phyloP scores from a whole-genome alignment of 2,113 vertebrate species.

The Nycticorax nycticorax region DNA sequence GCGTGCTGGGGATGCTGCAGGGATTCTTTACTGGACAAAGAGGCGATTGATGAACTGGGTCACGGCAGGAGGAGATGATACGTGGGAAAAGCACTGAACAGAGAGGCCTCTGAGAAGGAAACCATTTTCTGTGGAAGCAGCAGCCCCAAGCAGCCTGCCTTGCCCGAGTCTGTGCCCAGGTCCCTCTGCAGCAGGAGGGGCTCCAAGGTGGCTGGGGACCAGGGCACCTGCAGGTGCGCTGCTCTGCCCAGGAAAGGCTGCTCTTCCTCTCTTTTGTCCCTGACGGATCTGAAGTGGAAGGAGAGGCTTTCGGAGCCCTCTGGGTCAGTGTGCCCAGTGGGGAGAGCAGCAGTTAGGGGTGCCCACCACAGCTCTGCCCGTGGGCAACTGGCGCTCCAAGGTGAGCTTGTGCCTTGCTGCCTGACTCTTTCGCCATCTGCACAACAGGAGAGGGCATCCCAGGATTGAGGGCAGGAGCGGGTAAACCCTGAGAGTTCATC shows the following conservation, averaged over 20 bases:
- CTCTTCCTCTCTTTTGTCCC: neutral
- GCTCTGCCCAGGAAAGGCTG: neutral
- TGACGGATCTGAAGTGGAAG: neutral
- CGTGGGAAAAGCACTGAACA: neutral
- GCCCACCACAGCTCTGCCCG: neutral
- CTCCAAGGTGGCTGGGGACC: neutral
- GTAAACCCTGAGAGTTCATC: neutral
- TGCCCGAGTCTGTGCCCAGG: fast-evolving
- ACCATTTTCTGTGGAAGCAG: neutral
- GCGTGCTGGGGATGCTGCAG: neutral
- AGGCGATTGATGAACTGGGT: neutral
- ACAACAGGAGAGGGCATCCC: neutral
- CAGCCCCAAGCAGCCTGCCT: neutral
- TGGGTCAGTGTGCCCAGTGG: neutral
- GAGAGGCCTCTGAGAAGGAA: neutral
- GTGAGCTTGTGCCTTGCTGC: neutral
- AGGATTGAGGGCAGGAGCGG: neutral
- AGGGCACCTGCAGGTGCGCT: neutral
- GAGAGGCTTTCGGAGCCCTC: neutral
- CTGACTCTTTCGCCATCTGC: neutral
- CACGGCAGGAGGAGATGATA: neutral
- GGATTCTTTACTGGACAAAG: neutral
- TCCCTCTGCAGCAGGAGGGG: neutral
- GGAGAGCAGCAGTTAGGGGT: neutral
- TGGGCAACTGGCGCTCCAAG: fast-evolving